Evolutionary conservation across 2,888 invertebrate species (phyloP).

Genomic region (Candidula unifasciata): DNA sequence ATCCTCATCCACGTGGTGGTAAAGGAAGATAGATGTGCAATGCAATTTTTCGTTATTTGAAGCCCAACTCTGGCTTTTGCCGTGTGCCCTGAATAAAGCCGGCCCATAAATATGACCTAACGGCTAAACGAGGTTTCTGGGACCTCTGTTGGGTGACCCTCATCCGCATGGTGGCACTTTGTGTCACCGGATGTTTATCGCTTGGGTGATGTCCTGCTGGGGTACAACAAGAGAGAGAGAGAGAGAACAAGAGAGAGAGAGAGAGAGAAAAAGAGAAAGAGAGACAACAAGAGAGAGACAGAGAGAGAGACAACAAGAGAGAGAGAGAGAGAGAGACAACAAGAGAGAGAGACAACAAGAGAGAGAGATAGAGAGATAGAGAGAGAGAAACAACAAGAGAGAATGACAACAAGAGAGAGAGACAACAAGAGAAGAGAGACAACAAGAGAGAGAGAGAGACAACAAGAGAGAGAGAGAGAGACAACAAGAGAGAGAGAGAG

Average conservation of each 20-base stretch:
- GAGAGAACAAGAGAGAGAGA: background rate
- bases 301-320: background rate
- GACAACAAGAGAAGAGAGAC: background rate
- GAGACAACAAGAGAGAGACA: background rate
- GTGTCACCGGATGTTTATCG: too few species aligned
- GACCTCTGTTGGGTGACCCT: too few species aligned
- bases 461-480: conserved; percentile 9
- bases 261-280: background rate
- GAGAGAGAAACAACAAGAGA: background rate
- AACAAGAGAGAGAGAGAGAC: background rate
- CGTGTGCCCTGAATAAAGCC: too few species aligned
- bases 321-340: background rate
- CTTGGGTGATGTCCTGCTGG: too few species aligned
- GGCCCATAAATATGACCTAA: too few species aligned
- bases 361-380: background rate
- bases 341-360: background rate
- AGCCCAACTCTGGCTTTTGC: too few species aligned
- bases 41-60: too few species aligned
- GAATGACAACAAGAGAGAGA: background rate
- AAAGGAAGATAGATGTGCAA: too few species aligned
- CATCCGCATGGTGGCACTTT: too few species aligned
- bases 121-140: too few species aligned
- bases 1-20: too few species aligned
- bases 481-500: background rate
- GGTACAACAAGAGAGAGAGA: conserved; percentile 30